Percentiles rank a stretch among this genome's conserved stretches.
These are phyloP conservation scores for Linhomoeus sp. DNA, from an alignment of 2,888 invertebrate genomes.

Conservation along the genomic window DNA sequence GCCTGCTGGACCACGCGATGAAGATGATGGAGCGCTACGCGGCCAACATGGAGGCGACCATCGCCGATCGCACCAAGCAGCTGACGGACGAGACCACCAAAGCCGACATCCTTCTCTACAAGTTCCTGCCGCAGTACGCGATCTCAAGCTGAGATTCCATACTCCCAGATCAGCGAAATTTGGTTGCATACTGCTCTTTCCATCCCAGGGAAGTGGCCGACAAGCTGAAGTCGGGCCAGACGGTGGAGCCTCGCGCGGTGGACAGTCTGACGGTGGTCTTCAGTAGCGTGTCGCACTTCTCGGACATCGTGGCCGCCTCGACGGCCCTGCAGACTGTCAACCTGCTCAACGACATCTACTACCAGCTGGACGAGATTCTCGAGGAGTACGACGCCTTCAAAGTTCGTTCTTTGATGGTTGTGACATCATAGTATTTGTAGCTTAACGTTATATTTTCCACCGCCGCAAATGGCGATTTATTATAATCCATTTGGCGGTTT, in stretches of 20 bases:
- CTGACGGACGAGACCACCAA: conserved; percentile 86
- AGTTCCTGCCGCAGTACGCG: conserved; percentile 36
- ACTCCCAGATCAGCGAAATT: not conserved
- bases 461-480: too few species aligned
- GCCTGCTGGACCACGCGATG: conserved; percentile 93
- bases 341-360: conserved; percentile 64
- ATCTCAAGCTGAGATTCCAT: too few species aligned
- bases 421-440: too few species aligned
- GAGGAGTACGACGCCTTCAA: not conserved
- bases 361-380: conserved; percentile 64
- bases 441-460: too few species aligned
- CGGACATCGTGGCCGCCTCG: conserved; percentile 73
- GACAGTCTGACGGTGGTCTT: conserved; percentile 71
- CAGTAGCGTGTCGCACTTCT: conserved; percentile 82
- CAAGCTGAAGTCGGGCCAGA: conserved; percentile 65
- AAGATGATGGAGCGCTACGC: conserved; percentile 95
- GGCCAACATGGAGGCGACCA: conserved; percentile 71
- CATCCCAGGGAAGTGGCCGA: conserved; percentile 76
- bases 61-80: conserved; percentile 78
- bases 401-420: not conserved
- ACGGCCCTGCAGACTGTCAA: conserved; percentile 55
- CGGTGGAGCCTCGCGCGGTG: conserved; percentile 73
- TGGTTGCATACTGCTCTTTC: too few species aligned
- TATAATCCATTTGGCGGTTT: too few species aligned
- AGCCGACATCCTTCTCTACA: conserved; percentile 47